phyloP scores from a whole-genome alignment of 2,888 invertebrate genomes.

The Orchestes rusci region DNA sequence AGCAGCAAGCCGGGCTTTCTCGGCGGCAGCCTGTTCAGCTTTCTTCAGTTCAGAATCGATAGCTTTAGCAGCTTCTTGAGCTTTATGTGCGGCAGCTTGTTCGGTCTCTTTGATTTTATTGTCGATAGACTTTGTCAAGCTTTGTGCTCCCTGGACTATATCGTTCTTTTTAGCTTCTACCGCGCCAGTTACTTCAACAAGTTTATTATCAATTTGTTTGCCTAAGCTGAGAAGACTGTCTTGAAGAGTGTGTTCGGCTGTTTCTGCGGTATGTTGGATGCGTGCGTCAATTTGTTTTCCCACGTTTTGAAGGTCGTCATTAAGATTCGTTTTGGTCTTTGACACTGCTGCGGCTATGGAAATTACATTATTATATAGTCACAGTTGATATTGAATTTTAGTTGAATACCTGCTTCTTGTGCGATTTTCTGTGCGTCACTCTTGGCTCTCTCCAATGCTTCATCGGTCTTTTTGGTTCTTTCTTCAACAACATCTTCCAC shows the following conservation, averaged over 20 bases:
- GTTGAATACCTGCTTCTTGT: slow-evolving; percentile 47
- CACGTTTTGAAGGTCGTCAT: slow-evolving; percentile 25
- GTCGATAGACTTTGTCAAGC: slow-evolving; percentile 25
- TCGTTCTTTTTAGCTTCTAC: slow-evolving; percentile 16
- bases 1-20: slow-evolving; percentile 5
- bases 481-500: slow-evolving; percentile 28
- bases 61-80: slow-evolving; percentile 10
- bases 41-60: slow-evolving; percentile 58
- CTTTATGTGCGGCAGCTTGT: slow-evolving; percentile 27
- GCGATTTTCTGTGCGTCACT: slow-evolving; percentile 49
- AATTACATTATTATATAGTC: no score
- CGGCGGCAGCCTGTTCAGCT: slow-evolving; percentile 40
- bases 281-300: slow-evolving; percentile 16
- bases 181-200: slow-evolving; percentile 14
- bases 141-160: slow-evolving; percentile 23
- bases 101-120: slow-evolving; percentile 26
- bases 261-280: slow-evolving; percentile 19
- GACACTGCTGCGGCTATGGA: slow-evolving; percentile 24
- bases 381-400: no score
- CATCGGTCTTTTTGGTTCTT: slow-evolving; percentile 43
- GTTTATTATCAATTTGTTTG: slow-evolving; percentile 17
- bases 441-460: slow-evolving; percentile 57
- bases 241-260: slow-evolving; percentile 20
- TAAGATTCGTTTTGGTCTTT: slow-evolving; percentile 26
- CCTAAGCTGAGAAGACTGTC: slow-evolving; percentile 15